These are phyloP conservation scores for Pristiophorus japonicus DNA, from an alignment of 2,113 vertebrate species.

Conservation along the genomic window DNA sequence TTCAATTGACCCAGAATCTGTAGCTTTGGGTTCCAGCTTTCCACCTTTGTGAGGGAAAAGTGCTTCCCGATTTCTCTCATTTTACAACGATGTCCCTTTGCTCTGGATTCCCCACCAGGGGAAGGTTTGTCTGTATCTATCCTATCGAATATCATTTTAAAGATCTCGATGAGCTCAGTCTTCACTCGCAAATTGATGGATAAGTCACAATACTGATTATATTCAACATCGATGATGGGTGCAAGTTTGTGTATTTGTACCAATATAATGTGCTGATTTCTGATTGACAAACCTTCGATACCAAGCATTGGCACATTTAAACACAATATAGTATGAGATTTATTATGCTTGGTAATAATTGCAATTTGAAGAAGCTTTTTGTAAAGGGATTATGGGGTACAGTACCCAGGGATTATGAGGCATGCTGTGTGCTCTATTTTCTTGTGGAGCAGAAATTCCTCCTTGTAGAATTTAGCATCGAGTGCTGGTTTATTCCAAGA, in stretches of 20 bases:
- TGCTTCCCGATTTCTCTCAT: background rate
- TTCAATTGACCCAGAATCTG: background rate
- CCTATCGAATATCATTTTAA: background rate
- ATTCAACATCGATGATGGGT: background rate
- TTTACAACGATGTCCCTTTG: no score
- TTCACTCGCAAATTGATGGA: background rate
- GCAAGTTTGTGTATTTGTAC: background rate
- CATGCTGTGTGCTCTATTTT: background rate
- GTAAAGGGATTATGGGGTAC: background rate
- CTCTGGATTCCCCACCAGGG: background rate
- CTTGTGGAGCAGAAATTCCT: background rate
- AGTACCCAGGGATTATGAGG: background rate
- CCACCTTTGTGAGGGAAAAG: background rate
- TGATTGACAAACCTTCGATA: background rate
- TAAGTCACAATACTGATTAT: background rate
- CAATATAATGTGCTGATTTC: background rate
- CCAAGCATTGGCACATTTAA: background rate
- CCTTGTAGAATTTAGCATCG: background rate
- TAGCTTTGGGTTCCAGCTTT: background rate
- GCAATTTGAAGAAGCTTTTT: background rate
- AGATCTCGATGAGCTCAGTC: background rate
- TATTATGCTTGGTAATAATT: background rate
- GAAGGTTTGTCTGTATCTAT: background rate
- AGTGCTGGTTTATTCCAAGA: background rate
- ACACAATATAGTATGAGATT: background rate